Conservation (phyloP, 30 jellyfish, hydroid and myxozoan genomes). For the Turritopsis rubra region DNA sequence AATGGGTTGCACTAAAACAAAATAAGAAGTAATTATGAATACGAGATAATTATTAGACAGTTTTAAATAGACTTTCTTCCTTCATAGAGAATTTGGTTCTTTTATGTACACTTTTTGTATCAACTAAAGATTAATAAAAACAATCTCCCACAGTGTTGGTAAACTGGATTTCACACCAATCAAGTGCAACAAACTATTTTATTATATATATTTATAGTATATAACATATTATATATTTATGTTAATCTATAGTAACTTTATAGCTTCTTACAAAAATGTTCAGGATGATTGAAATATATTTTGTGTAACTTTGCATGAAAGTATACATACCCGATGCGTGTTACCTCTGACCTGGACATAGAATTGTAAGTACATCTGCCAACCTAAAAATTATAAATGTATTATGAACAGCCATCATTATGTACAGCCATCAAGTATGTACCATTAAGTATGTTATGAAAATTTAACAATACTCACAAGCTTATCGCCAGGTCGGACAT, state of each 20-base stretch:
- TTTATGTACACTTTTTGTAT: no score
- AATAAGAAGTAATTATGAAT: no score
- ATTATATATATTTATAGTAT: neutral
- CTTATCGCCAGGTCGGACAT: slow-evolving; percentile 55
- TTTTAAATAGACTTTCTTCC: neutral
- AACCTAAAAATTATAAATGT: slow-evolving; percentile 30
- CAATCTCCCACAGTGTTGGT: no score
- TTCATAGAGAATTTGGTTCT: no score
- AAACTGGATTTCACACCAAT: neutral
- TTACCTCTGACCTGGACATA: slow-evolving; percentile 48
- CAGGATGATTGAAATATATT: no score
- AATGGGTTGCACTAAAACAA: slow-evolving; percentile 77
- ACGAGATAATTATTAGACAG: no score
- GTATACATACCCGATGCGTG: slow-evolving; percentile 74
- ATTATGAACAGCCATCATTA: neutral
- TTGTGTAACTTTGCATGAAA: no score
- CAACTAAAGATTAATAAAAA: no score
- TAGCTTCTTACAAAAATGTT: no score
- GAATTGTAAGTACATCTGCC: slow-evolving; percentile 88
- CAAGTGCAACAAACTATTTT: neutral
- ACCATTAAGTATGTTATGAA: no score
- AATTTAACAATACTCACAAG: no score
- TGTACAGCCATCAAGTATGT: no score
- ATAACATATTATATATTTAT: neutral
- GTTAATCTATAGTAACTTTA: neutral